Evolutionary conservation across 2,888 invertebrate species (phyloP).

Genomic region (Macroteleia sp.): DNA sequence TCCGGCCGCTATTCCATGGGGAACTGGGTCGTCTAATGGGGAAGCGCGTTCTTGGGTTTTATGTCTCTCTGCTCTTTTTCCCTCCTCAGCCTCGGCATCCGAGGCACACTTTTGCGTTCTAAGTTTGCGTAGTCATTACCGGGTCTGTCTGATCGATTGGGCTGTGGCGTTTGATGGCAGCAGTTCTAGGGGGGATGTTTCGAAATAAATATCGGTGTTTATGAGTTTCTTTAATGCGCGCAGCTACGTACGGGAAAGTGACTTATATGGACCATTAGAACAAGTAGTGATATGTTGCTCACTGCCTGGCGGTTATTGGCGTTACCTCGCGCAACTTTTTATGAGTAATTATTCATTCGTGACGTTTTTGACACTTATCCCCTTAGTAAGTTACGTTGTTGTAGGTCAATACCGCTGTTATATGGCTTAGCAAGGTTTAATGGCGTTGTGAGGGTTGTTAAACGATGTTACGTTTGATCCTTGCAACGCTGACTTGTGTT

Average conservation of each 20-base stretch:
- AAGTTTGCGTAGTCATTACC: slow-evolving; percentile 61
- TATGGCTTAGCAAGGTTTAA: slow-evolving; percentile 9
- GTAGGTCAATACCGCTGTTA: slow-evolving; percentile 46
- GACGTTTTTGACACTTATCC: slow-evolving; percentile 55
- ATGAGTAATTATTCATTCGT: slow-evolving; percentile 55
- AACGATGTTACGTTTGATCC: slow-evolving; percentile 8
- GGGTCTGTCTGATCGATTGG: slow-evolving; percentile 38
- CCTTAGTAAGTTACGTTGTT: slow-evolving; percentile 36
- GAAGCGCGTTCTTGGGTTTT: slow-evolving; percentile 54
- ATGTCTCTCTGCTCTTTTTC: slow-evolving; percentile 32
- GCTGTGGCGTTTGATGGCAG: slow-evolving; percentile 19
- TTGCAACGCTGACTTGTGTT: no score
- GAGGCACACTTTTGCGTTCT: slow-evolving; percentile 47
- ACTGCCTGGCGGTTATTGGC: slow-evolving; percentile 35
- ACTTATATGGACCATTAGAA: slow-evolving; percentile 59
- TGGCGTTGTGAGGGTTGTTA: slow-evolving; percentile 18
- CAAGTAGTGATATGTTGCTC: slow-evolving; percentile 46
- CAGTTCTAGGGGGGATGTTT: slow-evolving; percentile 2
- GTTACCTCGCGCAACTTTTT: slow-evolving; percentile 42
- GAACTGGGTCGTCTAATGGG: slow-evolving; percentile 69
- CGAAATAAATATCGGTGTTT: slow-evolving; percentile 53
- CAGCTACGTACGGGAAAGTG: slow-evolving; percentile 21
- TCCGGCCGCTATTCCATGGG: slow-evolving; percentile 62
- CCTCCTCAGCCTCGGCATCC: slow-evolving; percentile 20
- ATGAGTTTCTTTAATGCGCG: slow-evolving; percentile 47